Conservation (phyloP, 2,888 invertebrate species). For the Arenicola marina region DNA sequence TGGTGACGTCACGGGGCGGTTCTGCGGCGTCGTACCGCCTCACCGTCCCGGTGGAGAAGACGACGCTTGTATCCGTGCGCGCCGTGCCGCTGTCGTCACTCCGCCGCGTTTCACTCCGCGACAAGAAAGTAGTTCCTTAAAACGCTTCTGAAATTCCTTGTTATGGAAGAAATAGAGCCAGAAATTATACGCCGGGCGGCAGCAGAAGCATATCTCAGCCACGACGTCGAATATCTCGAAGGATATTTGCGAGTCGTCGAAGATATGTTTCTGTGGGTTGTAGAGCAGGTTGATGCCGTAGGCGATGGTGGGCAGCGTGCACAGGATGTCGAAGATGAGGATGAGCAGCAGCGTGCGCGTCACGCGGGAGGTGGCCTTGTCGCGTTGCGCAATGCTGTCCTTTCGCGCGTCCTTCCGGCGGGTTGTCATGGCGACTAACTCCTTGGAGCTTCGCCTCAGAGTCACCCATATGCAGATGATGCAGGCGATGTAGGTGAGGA, state of each 20-base stretch:
- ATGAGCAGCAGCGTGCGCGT: conserved; percentile 18
- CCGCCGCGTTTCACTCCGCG: too few relatives aligned
- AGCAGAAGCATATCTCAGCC: conserved; percentile 13
- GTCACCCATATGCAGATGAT: conserved; percentile 12
- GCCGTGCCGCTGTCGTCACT: too few relatives aligned
- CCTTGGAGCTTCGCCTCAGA: not conserved
- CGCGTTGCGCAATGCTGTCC: not conserved
- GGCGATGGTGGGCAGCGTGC: conserved; percentile 14
- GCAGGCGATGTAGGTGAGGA: conserved; percentile 11
- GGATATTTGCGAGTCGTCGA: not conserved
- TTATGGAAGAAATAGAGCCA: conserved; percentile 8
- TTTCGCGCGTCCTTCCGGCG: not conserved
- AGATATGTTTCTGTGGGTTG: conserved; percentile 9
- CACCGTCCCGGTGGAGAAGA: too few relatives aligned
- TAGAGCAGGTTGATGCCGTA: conserved; percentile 15
- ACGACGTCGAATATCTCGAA: conserved; percentile 16
- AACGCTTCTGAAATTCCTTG: conserved; percentile 6
- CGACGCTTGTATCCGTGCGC: too few relatives aligned
- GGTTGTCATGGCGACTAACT: not conserved
- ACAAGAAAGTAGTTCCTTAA: too few relatives aligned
- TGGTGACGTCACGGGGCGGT: too few relatives aligned
- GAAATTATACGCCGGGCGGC: conserved; percentile 10
- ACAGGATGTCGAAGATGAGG: conserved; percentile 15
- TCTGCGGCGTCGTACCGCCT: too few relatives aligned
- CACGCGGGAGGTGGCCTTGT: not conserved